These are phyloP conservation scores for Melanotaenia nigrans DNA, from an alignment of 2,797 vertebrate species.

Conservation along the genomic window DNA sequence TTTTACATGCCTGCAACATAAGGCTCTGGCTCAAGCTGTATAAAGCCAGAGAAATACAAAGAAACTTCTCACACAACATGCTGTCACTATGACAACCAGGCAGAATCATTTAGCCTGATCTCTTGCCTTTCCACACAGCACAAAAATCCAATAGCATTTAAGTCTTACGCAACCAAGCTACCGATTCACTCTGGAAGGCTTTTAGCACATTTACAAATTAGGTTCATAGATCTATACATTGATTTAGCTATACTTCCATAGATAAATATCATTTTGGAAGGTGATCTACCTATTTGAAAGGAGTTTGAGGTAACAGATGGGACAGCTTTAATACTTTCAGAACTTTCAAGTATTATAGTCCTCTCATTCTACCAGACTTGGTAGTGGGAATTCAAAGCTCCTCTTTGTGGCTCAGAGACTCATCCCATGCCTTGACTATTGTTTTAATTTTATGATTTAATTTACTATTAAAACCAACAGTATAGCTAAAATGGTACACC, in stretches of 20 bases:
- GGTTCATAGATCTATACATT: conserved; percentile 48
- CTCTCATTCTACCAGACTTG: background rate
- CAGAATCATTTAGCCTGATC: conserved; percentile 84
- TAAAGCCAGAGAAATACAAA: conserved; percentile 80
- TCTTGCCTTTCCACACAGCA: conserved; percentile 81
- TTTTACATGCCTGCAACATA: conserved; percentile 69
- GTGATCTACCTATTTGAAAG: conserved; percentile 3
- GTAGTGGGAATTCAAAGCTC: background rate
- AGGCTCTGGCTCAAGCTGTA: conserved; percentile 71
- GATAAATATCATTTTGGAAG: conserved; percentile 34
- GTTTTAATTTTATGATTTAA: background rate
- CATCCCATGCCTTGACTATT: background rate
- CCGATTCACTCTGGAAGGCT: conserved; percentile 64
- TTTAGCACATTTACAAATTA: conserved; percentile 71
- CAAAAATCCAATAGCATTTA: conserved; percentile 83
- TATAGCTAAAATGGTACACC: conserved; percentile 14
- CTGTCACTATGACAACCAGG: conserved; percentile 86
- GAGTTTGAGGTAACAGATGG: conserved; percentile 29
- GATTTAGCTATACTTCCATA: conserved; percentile 28
- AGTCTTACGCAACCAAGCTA: conserved; percentile 78
- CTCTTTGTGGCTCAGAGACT: background rate
- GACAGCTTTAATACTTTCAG: conserved; percentile 3
- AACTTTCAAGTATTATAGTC: background rate
- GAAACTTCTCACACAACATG: conserved; percentile 84
- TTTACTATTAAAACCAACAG: conserved; percentile 9